Percentiles rank a stretch among this genome's conserved stretches.
These are phyloP conservation scores for Galeruca laticollis DNA, from an alignment of 2,888 invertebrate genomes.

Conservation along the genomic window DNA sequence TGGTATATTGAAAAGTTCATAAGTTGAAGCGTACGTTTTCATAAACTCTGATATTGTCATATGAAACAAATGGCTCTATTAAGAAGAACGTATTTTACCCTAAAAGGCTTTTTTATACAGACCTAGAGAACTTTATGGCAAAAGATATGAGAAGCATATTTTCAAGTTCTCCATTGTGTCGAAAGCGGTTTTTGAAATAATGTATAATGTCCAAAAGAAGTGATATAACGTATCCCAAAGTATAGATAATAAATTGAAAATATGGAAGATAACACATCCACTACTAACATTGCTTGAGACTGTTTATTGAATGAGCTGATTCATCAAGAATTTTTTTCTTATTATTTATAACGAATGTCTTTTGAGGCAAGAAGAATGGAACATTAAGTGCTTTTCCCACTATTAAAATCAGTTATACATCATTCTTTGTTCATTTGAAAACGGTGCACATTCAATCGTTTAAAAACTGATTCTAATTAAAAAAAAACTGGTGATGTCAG, in stretches of 20 bases:
- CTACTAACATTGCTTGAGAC: too few relatives aligned
- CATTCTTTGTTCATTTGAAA: too few relatives aligned
- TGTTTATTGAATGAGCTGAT: too few relatives aligned
- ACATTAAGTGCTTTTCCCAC: too few relatives aligned
- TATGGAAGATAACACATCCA: too few relatives aligned
- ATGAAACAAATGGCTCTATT: constrained; percentile 24
- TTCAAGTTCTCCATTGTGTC: constrained; percentile 13
- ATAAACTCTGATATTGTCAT: constrained; percentile 25
- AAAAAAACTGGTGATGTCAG: too few relatives aligned
- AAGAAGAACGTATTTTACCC: constrained; percentile 18
- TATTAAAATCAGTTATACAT: too few relatives aligned
- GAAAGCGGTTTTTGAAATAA: neutral
- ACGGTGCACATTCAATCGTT: too few relatives aligned
- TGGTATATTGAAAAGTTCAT: constrained; percentile 23
- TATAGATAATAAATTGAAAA: neutral
- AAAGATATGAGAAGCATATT: constrained; percentile 16
- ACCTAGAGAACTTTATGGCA: constrained; percentile 3
- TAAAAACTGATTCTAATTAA: too few relatives aligned
- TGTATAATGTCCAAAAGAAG: neutral
- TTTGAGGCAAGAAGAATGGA: too few relatives aligned
- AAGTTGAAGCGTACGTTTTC: constrained; percentile 19
- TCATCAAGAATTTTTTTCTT: too few relatives aligned
- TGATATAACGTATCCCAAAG: neutral
- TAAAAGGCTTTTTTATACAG: constrained; percentile 17
- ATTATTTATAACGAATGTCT: too few relatives aligned